Evolutionary conservation across 2,888 invertebrate genomes (phyloP), one percentile per base, ranked within the genome.

Genomic region (Cetonia aurata): DNA sequence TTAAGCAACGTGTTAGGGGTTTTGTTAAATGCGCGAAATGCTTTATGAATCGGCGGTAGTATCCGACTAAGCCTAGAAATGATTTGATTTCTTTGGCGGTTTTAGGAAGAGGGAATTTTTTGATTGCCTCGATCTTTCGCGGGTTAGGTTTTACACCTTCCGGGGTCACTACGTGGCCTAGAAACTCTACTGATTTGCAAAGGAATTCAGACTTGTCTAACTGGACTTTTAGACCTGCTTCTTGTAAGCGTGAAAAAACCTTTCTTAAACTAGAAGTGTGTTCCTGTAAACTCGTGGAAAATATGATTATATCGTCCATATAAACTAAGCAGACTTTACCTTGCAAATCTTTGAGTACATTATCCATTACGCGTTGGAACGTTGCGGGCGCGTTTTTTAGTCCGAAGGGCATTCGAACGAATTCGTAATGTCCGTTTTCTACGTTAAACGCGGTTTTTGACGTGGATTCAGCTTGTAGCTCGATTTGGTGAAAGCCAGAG

Each of bases 401-500:
- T 0, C 78, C 79, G 66, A 79, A 78, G 0, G 77, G 77, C 77
- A 81, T 77, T 37, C 77, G 48, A 1, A 65, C 53, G 56, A 72
- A 80, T 70, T 80, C 77, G 31, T 76, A 75, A 65, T 80, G 79
- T 6, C 79, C 77, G 37, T 76, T 72, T 55, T 78, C 76, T 6
- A 73, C 72, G 1, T 70, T 74, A 67, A 80, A 79, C 1, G 80
- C 79, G 0, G 81, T 82, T 73, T 81, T 82, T 65, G 67, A 52
- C 15, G 75, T 74, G 19, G 78, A 76, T 9, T 74, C 71, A 42
- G 66, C 46, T 10, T 75, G 62, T 48, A 82, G 68, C 12, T 77
- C 77, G 1, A 82, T 79, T 68, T 83, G 81, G 57, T 79, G 78
- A 59, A 80, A 83, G 0, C 80, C 81, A 41, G 73, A 75, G 0